Conservation (phyloP, 1,140 invertebrate genomes). For the Linepithema humile region DNA sequence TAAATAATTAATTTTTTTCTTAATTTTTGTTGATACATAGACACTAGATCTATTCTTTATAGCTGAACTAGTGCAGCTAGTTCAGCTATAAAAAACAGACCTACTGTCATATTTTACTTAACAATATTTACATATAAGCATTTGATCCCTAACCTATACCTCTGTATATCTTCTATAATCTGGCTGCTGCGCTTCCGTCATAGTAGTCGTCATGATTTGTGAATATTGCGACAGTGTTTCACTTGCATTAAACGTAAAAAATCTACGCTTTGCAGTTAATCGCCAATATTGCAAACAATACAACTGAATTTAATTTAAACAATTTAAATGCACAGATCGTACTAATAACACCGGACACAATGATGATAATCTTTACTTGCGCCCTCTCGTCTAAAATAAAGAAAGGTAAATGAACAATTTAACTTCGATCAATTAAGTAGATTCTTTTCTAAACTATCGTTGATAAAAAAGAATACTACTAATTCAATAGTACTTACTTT, state of each 20-base stretch:
- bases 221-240: neutral
- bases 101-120: too few species aligned
- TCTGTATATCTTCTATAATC: neutral
- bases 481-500: neutral
- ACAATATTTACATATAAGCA: neutral
- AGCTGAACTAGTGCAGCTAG: too few species aligned
- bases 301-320: too few species aligned
- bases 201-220: neutral
- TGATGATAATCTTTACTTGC: neutral
- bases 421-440: neutral
- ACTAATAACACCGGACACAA: neutral
- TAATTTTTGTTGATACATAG: neutral
- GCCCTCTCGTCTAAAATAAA: too few species aligned
- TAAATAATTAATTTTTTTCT: neutral
- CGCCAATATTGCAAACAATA: neutral
- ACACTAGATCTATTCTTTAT: too few species aligned
- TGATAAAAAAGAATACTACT: neutral
- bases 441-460: neutral
- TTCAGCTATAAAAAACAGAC: too few species aligned
- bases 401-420: neutral
- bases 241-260: neutral
- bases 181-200: constrained; percentile 7
- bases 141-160: neutral
- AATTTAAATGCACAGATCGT: neutral
- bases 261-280: neutral